Evolutionary conservation across 1,140 invertebrate genomes (phyloP), one percentile per base, ranked within the genome.

Genomic region (Mycetomoellerius zeteki): DNA sequence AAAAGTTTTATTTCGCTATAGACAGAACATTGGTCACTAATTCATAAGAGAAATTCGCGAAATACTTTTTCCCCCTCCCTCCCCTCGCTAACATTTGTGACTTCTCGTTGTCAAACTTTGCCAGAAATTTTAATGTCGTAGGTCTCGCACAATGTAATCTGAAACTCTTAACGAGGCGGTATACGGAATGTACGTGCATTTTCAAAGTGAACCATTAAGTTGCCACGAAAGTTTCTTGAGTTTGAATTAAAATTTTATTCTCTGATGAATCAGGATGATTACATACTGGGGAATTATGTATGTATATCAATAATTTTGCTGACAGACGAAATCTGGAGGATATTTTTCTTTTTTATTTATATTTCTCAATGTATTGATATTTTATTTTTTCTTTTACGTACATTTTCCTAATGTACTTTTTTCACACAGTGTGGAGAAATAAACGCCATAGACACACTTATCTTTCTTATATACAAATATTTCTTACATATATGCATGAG

Each of bases 131-230:
- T 54, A 54, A 65, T 47, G 43, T 56, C n/a, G 37, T 47, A 60
- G 33, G 33, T 82, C 80, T 82, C 16, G 54, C 80, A 75, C 69
- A 75, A 60, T 84, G 54, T 84, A 84, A 84, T 62, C 69, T 75
- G 80, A 75, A 84, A 84, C 80, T 84, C 80, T 75, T 84, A 75
- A 84, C 69, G 69, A 84, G 37, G 14, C 69, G 69, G 33, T 73
- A 73, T 43, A n/a, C 21, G 14, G 3, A 47, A 60, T 84, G 69
- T 37, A 50, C 69, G 69, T 3, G 37, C 24, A 62, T 84, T 84
- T 73, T 62, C 37, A 75, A 84, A 82, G 58, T 50, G 72, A 84
- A 33, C 67, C 37, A 47, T 73, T 58, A 58, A 84, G 37, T 67
- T n/a, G 43, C 10, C n/a, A 16, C 7, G 47, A 60, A 84, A 82